Evolutionary conservation across 2,113 vertebrate species (phyloP), one percentile per base, ranked within the genome.

Genomic region (Amblyornis subalaris): DNA sequence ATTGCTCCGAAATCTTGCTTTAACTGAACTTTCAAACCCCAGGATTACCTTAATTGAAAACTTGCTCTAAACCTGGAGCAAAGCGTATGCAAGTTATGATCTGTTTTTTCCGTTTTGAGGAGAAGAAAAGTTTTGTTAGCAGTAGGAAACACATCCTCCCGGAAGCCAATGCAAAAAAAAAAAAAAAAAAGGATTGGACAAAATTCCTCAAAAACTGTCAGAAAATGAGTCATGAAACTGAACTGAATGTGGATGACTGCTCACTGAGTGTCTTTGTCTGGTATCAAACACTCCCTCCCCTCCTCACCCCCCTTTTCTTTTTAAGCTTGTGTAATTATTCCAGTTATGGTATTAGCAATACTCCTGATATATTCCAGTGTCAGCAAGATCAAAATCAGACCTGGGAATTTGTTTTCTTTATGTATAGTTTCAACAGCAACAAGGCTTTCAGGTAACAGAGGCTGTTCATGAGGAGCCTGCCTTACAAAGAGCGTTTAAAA

Each of bases 71-170:
- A 62, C 35, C 14, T 26, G 67, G 85, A 89, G 54, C 74, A 94
- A 84, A 54, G 12, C 17, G 14, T 47, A 7, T 64, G 26, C 21
- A 67, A 67, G 14, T 12, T 70, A 57, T 89, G 95, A 95, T 70
- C 78, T 79, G 51, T 7, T 90, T 86, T 95, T 96, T 71, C 48
- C 22, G 10, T 83, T 94, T 89, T 47, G 93, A 92, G 79, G 89
- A 85, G 47, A 10, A 42, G 76, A 93, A 88, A 88, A 2, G 18
- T 93, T 93, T 95, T 95, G 65, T 69, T 90, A 83, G 20, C 24
- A 57, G 75, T 78, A 82, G 74, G 62, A 94, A 91, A 84, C 42
- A 82, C 65, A 79, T 72, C 76, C 62, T 82, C 50, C 64, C 42
- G 66, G 72, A 90, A 33, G 24, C 12, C 72, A 64, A 47, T 24